Base-by-base conservation (phyloP, 2,888 invertebrate genomes). In the Schrankia costaestrigalis region DNA sequence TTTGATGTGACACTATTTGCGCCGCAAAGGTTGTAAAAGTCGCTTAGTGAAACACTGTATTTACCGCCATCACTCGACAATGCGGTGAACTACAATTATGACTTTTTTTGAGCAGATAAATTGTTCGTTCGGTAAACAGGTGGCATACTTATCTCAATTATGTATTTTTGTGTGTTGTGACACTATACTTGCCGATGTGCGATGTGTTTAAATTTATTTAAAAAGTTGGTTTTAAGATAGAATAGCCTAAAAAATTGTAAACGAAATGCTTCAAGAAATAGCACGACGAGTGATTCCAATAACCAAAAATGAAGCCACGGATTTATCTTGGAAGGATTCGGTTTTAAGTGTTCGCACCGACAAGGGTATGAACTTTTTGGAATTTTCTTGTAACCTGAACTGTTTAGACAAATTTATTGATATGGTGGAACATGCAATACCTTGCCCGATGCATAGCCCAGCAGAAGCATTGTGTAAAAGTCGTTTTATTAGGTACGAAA, bases 361-460 rank as follows among this genome's bases (percentile, higher is more conserved):
- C 17, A 80, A 72, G 57, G 74, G 77, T 11, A 36, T 83, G 26
- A 60, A 70, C 47, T 46, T 82, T 29, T 65, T 73, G 6, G 70
- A 81, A 30, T 70, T 67, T 30, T 52, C 75, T 0, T 69, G 71
- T 28, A 68, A 82, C 57, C 45, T 75, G 35, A 43, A 61, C 14
- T 69, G 73, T 47, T 52, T 71, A n/a, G 75, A 81, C 18, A 85
- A 80, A 45, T 65, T 53, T 34, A 51, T 84, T 10, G 71, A 82
- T 44, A 65, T 68, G 24, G 29, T 48, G 9, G 71, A 78, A 41
- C 56, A 53, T 12, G 59, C 56, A n/a, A 54, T 83, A 32, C 40
- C 43, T 2, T 58, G 59, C 13, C 66, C 72, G 1, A 77, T 67
- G 36, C 56, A 48, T 4, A 77, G 78, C 40, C 76, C 80, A 0